Base-by-base conservation (phyloP, 2,888 invertebrate species). In the Rotaria socialis region DNA sequence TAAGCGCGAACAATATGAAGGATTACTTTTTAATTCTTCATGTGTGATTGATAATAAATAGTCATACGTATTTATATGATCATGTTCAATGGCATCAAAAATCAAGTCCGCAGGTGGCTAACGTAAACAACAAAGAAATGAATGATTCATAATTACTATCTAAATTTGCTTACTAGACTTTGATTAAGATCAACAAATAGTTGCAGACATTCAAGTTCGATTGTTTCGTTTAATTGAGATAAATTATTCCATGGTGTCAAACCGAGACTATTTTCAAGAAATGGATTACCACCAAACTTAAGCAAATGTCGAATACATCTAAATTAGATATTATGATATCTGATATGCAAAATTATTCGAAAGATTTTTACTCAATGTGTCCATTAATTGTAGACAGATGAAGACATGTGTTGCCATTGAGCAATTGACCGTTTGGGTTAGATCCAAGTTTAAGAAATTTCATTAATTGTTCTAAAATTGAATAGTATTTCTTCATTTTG, bases 261-360 rank as follows among this genome's bases (percentile, higher is more conserved):
- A 80, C 80, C 80, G 8, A 47, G n/a, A 47, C n/a, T 47, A 80
- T 80, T 80, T 80, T 80, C 80, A 10, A 80, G 41, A 11, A 35
- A 43, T 24, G 80, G 24, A 80, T 80, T 47, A 80, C 47, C 80
- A 80, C 80, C 80, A 16, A n/a, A n/a, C n/a, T 47, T 47, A 4
- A 80, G 22, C n/a, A 80, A n/a, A 80, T 80, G 80, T 7, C 80
- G 80, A 47, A 80, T 80, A n/a, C 47, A 80, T 47, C 80, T 80
- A 22, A 67, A 67, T 67, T 14, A 24, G 27, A 19, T 43, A 80
- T 74, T 7, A 41, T 19, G 24, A 41, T 16, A 35, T 67, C 14
- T 6, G 41, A 19, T 19, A 19, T 19, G 19, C 7, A 11, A 74
- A 41, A 19, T 24, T 8, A n/a, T 58, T 27, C 1, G 27, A 74